Percentiles rank a stretch among this genome's conserved stretches.
These are phyloP conservation scores for Scaeva pyrastri DNA, from an alignment of 2,888 invertebrate genomes.

Conservation along the genomic window DNA sequence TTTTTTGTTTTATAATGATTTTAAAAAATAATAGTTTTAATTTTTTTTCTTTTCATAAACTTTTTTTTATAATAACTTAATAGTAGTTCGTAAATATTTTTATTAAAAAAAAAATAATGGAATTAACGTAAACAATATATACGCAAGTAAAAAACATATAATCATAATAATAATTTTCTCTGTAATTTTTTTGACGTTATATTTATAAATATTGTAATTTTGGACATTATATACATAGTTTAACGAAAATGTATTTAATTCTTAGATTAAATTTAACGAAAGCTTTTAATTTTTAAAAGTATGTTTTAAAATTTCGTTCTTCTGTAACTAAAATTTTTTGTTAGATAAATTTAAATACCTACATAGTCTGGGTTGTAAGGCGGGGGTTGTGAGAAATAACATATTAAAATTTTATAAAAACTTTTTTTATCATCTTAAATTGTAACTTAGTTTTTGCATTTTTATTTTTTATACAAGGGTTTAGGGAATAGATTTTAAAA, in stretches of 20 bases:
- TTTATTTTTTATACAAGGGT: too few relatives aligned
- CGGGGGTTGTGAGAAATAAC: not conserved
- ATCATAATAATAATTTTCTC: not conserved
- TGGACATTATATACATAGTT: slow-evolving; percentile 36
- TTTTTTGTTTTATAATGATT: slow-evolving; percentile 12
- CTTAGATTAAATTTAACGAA: not conserved
- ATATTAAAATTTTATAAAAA: too few relatives aligned
- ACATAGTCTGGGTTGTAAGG: not conserved
- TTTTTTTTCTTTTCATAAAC: not conserved
- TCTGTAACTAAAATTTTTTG: not conserved
- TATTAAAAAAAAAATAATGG: not conserved
- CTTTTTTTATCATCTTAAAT: too few relatives aligned
- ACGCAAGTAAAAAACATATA: slow-evolving; percentile 8
- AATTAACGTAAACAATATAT: not conserved
- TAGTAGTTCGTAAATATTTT: slow-evolving; percentile 32
- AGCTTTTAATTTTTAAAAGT: not conserved
- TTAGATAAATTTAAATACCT: too few relatives aligned
- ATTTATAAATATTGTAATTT: not conserved
- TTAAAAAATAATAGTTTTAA: not conserved
- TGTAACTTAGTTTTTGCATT: too few relatives aligned
- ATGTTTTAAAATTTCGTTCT: not conserved
- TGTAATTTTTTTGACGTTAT: slow-evolving; percentile 40
- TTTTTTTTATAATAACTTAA: too few relatives aligned
- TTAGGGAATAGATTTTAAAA: too few relatives aligned
- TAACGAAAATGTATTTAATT: not conserved